phyloP scores from a whole-genome alignment of 2,113 vertebrate genomes.

The Thryonomys swinderianus region DNA sequence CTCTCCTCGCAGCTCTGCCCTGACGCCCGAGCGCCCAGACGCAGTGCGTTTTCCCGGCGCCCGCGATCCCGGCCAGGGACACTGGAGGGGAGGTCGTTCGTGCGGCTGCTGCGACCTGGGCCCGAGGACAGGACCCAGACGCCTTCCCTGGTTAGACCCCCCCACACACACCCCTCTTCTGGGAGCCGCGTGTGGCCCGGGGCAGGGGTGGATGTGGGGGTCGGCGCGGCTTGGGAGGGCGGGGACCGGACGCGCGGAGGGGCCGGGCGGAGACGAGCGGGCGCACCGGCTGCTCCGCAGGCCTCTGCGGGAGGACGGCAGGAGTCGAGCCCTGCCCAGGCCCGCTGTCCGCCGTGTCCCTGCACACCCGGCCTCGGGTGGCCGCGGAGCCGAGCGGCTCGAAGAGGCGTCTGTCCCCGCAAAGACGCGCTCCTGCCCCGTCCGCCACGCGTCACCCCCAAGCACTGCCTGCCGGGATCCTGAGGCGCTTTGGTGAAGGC shows the following conservation, averaged over 20 bases:
- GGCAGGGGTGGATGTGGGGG: neutral
- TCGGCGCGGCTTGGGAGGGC: neutral
- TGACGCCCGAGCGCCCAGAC: neutral
- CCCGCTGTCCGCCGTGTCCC: too few species aligned
- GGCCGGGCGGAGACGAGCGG: neutral
- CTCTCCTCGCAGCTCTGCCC: neutral
- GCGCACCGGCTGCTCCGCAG: neutral
- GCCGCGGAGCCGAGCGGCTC: neutral
- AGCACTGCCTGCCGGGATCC: neutral
- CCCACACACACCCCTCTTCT: neutral
- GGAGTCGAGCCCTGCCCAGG: neutral
- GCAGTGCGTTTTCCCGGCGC: slow-evolving; percentile 19
- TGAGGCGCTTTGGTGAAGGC: slow-evolving; percentile 58
- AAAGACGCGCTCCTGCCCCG: neutral
- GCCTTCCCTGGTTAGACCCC: neutral
- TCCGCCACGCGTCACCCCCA: neutral
- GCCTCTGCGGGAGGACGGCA: neutral
- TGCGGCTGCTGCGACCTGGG: too few species aligned
- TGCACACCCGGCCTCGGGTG: neutral
- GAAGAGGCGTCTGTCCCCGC: slow-evolving; percentile 2
- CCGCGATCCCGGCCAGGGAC: neutral
- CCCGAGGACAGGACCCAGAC: neutral
- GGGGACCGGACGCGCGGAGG: neutral
- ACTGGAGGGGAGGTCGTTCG: neutral
- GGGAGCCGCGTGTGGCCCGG: rapidly evolving